These are phyloP conservation scores for Rosalia funebris DNA, from an alignment of 2,888 invertebrate species.

Conservation along the genomic window DNA sequence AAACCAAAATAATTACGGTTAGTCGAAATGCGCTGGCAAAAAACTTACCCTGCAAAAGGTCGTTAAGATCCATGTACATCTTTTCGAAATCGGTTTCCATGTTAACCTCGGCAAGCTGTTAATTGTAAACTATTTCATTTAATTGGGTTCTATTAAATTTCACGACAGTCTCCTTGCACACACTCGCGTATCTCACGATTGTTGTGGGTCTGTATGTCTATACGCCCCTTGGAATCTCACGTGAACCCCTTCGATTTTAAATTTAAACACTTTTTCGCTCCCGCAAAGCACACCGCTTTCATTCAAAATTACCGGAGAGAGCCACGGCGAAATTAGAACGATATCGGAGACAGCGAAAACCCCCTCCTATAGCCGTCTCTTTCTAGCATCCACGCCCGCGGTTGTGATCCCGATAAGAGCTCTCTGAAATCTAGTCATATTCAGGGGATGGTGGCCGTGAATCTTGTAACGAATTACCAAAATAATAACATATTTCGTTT, in stretches of 20 bases:
- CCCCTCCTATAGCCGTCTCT: neutral
- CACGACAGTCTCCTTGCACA: too few species aligned
- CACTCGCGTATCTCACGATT: too few species aligned
- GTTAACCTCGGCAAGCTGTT: neutral
- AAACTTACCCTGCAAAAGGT: constrained; percentile 36
- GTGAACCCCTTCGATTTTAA: constrained; percentile 10
- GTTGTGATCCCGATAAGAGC: neutral
- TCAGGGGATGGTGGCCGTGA: too few species aligned
- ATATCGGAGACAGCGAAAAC: neutral
- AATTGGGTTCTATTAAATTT: too few species aligned
- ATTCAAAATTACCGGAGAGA: constrained; percentile 11
- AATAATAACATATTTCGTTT: too few species aligned
- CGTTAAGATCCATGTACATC: constrained; percentile 34
- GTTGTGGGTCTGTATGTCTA: too few species aligned
- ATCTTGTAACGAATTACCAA: neutral
- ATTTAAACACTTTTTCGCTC: constrained; percentile 14
- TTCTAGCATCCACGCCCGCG: neutral
- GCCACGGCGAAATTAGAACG: neutral
- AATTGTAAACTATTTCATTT: constrained; percentile 7
- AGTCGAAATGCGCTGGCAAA: neutral
- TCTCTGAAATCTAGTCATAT: too few species aligned
- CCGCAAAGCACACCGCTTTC: constrained; percentile 15
- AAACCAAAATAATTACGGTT: neutral
- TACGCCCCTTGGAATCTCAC: neutral
- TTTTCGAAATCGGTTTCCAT: constrained; percentile 35